Evolutionary conservation across 2,888 invertebrate genomes (phyloP).

Genomic region (Vandiemenella viatica): DNA sequence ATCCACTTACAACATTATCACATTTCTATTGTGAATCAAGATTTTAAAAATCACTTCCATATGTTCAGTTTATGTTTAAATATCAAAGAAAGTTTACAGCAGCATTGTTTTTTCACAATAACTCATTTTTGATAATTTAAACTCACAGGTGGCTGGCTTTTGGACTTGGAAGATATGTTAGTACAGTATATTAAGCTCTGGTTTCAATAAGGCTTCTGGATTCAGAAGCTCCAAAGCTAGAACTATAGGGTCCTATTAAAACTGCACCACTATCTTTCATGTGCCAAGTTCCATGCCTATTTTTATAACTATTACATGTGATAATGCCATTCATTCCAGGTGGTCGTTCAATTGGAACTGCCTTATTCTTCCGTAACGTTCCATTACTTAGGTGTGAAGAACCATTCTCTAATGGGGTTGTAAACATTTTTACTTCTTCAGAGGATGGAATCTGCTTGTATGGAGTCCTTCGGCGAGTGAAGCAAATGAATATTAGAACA

Average conservation of each 20-base stretch:
- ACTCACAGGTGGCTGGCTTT: no score
- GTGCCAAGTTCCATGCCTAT: conserved; percentile 36
- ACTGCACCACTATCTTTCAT: conserved; percentile 22
- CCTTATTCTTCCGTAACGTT: conserved; percentile 11
- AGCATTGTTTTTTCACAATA: no score
- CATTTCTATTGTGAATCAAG: no score
- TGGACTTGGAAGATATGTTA: no score
- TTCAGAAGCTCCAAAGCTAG: conserved; percentile 37
- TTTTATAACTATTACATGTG: conserved; percentile 62
- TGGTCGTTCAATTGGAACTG: conserved; percentile 49
- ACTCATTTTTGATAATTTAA: no score
- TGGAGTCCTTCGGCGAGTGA: conserved; percentile 23
- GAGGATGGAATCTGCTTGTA: conserved; percentile 22
- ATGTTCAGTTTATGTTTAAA: no score
- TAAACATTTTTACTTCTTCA: neutral
- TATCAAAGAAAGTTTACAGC: no score
- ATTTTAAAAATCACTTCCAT: no score
- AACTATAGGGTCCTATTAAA: conserved; percentile 33
- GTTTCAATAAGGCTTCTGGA: conserved; percentile 25
- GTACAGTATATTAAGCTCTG: neutral
- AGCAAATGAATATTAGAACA: conserved; percentile 27
- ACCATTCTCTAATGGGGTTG: neutral
- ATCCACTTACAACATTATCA: no score
- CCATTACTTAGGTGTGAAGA: neutral
- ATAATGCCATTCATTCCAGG: conserved; percentile 61